Conservation (phyloP, 2,888 invertebrate species). For the Pollenia angustigena region DNA sequence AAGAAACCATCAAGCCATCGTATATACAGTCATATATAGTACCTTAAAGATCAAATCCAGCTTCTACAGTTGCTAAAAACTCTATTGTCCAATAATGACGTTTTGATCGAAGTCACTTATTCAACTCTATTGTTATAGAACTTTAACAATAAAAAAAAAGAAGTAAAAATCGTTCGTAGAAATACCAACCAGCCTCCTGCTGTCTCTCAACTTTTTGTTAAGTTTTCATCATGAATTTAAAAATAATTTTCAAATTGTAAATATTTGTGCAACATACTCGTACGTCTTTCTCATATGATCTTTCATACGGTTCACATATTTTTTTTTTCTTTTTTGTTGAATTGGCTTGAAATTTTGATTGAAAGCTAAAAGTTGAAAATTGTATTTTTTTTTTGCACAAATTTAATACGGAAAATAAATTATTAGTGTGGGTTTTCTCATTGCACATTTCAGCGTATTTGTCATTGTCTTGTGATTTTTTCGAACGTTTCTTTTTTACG, state of each 20-base stretch:
- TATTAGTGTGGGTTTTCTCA: slow-evolving; percentile 67
- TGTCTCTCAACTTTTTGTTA: slow-evolving; percentile 57
- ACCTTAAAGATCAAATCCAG: slow-evolving; percentile 62
- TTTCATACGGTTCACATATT: slow-evolving; percentile 5
- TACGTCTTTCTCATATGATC: slow-evolving; percentile 18
- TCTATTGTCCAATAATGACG: slow-evolving; percentile 72
- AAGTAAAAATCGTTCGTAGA: not conserved
- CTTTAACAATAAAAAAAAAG: not conserved
- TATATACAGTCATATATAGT: slow-evolving; percentile 36
- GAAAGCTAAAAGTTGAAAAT: slow-evolving; percentile 69
- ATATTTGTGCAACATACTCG: slow-evolving; percentile 58
- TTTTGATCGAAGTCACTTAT: slow-evolving; percentile 73
- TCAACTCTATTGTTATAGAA: slow-evolving; percentile 59
- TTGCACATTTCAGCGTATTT: slow-evolving; percentile 68
- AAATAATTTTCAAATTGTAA: slow-evolving; percentile 52
- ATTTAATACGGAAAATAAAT: slow-evolving; percentile 60
- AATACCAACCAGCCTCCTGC: slow-evolving; percentile 43
- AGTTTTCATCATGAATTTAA: slow-evolving; percentile 58
- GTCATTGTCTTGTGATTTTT: slow-evolving; percentile 67
- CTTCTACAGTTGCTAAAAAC: slow-evolving; percentile 73
- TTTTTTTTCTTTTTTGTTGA: slow-evolving; percentile 32
- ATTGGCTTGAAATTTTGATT: slow-evolving; percentile 64
- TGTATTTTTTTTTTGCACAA: slow-evolving; percentile 25
- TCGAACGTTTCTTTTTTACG: slow-evolving; percentile 21
- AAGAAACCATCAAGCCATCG: slow-evolving; percentile 48